phyloP scores from a whole-genome alignment of 2,113 vertebrate species.

The Candoia aspera region DNA sequence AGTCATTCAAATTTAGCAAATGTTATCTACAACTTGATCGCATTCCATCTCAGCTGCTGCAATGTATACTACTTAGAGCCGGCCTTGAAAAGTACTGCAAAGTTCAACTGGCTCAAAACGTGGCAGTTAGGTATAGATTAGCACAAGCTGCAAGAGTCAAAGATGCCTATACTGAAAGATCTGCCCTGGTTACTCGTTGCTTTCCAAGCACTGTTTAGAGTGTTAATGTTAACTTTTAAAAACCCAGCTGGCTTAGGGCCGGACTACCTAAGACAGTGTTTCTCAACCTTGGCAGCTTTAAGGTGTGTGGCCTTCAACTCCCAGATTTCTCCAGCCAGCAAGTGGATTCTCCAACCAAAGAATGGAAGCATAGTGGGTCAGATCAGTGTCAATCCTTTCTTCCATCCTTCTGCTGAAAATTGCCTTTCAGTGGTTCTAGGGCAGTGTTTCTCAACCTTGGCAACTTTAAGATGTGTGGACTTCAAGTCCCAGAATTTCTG shows the following conservation, averaged over 20 bases:
- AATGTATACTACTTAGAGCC: background rate
- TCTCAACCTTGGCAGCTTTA: no score
- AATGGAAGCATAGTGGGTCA: background rate
- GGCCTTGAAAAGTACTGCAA: background rate
- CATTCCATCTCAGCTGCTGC: background rate
- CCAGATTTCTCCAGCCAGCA: no score
- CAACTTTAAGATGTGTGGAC: no score
- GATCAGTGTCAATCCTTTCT: background rate
- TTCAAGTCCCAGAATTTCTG: no score
- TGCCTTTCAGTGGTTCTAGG: background rate
- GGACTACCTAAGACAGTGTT: no score
- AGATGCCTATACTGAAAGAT: background rate
- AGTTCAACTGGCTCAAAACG: background rate
- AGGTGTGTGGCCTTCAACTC: no score
- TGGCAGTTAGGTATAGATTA: background rate
- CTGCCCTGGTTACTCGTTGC: background rate
- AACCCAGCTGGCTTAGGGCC: background rate
- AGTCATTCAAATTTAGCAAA: background rate
- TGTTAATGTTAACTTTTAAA: background rate
- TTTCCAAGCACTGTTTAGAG: background rate
- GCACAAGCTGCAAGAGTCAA: background rate
- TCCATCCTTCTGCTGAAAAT: background rate
- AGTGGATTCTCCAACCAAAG: no score
- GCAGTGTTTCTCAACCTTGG: no score
- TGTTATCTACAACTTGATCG: background rate